phyloP scores from a whole-genome alignment of 1,140 invertebrate species.

The Drosophila trapezifrons region DNA sequence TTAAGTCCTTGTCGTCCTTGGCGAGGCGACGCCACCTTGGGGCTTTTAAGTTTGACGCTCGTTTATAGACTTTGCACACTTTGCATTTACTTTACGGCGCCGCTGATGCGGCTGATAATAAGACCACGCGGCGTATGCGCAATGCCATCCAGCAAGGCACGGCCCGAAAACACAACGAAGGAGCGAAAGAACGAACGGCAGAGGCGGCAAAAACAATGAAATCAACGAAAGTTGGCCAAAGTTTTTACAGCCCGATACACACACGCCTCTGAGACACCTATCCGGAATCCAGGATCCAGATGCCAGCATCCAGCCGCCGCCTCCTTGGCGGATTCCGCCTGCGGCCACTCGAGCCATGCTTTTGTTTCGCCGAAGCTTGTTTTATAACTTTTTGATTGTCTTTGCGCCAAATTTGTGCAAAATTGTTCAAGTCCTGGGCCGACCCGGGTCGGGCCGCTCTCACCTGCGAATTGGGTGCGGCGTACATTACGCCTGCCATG shows the following conservation, averaged over 20 bases:
- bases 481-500: constrained; percentile 59
- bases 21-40: constrained; percentile 68
- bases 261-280: constrained; percentile 52
- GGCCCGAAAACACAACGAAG: constrained; percentile 29
- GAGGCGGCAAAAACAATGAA: constrained; percentile 30
- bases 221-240: constrained; percentile 66
- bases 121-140: constrained; percentile 76
- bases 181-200: neutral
- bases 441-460: constrained; percentile 38
- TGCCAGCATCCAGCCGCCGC: constrained; percentile 23
- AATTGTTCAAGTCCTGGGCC: constrained; percentile 58
- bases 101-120: constrained; percentile 81
- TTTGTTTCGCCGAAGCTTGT: constrained; percentile 72
- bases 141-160: constrained; percentile 29
- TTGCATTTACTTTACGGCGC: constrained; percentile 80
- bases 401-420: constrained; percentile 79
- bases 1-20: constrained; percentile 68
- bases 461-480: constrained; percentile 44
- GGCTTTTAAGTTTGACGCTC: constrained; percentile 82
- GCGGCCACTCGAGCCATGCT: constrained; percentile 53
- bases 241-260: constrained; percentile 78
- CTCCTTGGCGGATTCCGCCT: constrained; percentile 47
- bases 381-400: constrained; percentile 83
- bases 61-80: constrained; percentile 83
- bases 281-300: constrained; percentile 20